Conservation (phyloP, 2,797 vertebrate species). For the Megalops cyprinoides region DNA sequence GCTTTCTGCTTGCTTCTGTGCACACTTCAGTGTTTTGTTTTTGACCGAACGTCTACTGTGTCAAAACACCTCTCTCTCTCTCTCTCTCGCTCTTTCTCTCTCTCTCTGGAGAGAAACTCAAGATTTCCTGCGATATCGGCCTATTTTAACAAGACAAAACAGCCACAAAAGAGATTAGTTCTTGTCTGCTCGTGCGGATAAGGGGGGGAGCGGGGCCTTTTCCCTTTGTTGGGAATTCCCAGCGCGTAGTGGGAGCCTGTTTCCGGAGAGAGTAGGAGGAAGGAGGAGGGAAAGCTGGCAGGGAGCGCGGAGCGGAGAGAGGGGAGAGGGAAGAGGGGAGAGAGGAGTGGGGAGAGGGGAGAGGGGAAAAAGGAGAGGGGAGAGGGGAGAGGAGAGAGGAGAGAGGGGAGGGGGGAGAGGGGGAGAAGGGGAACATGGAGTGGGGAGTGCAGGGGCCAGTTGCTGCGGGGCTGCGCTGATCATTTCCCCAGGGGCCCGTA, state of each 20-base stretch:
- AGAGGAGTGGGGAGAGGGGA: no score
- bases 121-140: slow-evolving; percentile 8
- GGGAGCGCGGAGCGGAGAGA: background rate
- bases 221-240: slow-evolving; percentile 20
- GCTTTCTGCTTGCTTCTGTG: background rate
- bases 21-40: background rate
- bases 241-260: background rate
- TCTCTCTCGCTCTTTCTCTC: background rate
- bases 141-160: background rate
- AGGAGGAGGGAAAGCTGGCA: slow-evolving; percentile 10
- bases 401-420: no score
- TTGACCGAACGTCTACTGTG: background rate
- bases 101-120: slow-evolving; percentile 8
- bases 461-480: background rate
- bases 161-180: background rate
- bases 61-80: background rate
- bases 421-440: no score
- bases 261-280: slow-evolving; percentile 5
- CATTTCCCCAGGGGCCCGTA: background rate
- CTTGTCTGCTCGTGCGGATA: background rate
- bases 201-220: background rate
- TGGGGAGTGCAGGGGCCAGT: background rate
- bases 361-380: no score
- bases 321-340: no score
- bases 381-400: no score